Evolutionary conservation across 2,797 vertebrate species (phyloP).

Genomic region (Avahi laniger): DNA sequence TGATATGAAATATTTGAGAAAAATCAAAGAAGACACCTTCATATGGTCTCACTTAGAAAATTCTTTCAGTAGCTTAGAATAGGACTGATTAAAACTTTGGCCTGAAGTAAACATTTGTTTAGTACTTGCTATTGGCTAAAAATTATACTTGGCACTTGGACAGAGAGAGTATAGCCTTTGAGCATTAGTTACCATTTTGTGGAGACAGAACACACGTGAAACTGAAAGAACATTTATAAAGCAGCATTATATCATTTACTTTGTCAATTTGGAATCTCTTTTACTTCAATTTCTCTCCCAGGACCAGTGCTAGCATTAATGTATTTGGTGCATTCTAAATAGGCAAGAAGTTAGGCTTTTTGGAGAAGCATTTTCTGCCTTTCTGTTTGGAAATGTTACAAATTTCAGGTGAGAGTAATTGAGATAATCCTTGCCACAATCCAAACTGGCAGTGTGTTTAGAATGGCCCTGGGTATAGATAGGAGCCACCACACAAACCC

Average conservation of each 20-base stretch:
- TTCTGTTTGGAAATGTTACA: background rate
- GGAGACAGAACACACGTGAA: background rate
- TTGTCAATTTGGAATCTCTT: background rate
- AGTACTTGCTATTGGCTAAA: background rate
- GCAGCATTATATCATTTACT: background rate
- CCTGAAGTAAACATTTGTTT: background rate
- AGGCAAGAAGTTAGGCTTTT: background rate
- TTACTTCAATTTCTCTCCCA: background rate
- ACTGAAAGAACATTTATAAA: background rate
- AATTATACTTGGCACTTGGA: background rate
- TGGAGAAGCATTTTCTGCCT: constrained; percentile 37
- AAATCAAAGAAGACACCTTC: constrained; percentile 1
- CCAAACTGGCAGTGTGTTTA: background rate
- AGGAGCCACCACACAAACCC: background rate
- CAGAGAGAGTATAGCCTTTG: background rate
- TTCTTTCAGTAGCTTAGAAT: constrained; percentile 44
- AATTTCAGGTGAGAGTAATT: constrained; percentile 5
- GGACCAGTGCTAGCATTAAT: background rate
- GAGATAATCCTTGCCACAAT: background rate
- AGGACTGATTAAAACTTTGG: background rate
- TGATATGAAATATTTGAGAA: constrained; percentile 26
- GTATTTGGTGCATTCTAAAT: background rate
- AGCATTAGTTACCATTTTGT: background rate
- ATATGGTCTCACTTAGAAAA: background rate
- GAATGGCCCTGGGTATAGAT: background rate